A percentile compares a stretch with the other conserved stretches of the same genome.
These are phyloP conservation scores for Oenanthe oenanthe DNA, from an alignment of 2,113 vertebrate genomes.

Conservation along the genomic window DNA sequence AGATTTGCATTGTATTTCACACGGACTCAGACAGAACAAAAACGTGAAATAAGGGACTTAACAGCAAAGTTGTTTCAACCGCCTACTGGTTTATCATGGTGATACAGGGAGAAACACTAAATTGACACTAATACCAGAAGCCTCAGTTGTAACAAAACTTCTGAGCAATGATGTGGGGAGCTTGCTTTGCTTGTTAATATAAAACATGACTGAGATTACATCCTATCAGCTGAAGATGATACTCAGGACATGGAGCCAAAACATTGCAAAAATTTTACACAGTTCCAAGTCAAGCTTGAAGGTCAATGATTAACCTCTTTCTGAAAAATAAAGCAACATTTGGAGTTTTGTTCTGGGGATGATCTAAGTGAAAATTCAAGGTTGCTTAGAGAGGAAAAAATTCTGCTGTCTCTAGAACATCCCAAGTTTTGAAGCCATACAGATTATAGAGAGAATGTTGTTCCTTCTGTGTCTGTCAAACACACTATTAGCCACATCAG, in stretches of 20 bases:
- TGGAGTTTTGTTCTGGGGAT: background rate
- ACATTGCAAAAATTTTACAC: background rate
- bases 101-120: background rate
- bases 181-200: background rate
- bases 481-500: background rate
- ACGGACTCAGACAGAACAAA: background rate
- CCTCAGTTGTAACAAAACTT: background rate
- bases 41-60: background rate
- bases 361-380: slow-evolving; percentile 3
- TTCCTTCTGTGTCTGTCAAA: background rate
- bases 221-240: background rate
- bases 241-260: slow-evolving; percentile 24
- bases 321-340: background rate
- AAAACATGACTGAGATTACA: background rate
- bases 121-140: background rate
- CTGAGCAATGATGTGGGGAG: background rate
- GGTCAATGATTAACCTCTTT: slow-evolving; percentile 32
- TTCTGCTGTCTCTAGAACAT: background rate
- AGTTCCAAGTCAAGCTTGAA: background rate
- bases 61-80: background rate
- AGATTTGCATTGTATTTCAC: background rate
- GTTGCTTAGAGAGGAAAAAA: background rate
- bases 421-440: background rate
- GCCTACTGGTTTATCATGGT: background rate
- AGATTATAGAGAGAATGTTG: background rate